Evolutionary conservation across 2,797 vertebrate species (phyloP), one percentile per base, ranked within the genome.

Genomic region (Carapus acus): DNA sequence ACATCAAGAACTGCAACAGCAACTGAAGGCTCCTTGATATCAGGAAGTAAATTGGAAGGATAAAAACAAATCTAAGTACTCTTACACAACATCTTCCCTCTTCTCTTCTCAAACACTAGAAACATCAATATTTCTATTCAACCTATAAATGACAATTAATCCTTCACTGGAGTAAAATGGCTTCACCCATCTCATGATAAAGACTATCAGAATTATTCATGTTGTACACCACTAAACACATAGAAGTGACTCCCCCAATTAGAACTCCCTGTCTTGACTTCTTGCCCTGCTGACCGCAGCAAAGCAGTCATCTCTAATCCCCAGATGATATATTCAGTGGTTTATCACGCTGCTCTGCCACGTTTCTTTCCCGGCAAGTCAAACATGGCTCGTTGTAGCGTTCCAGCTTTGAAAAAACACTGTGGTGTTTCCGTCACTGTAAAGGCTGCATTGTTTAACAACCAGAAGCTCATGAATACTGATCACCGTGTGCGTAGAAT

Each of bases 381-480:
- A 62, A 54, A 54, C 64, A 52, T 49, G 2, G 53, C 62, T 53
- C 54, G 16, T 37, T 1, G 47, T 50, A 48, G 63, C 64, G 57
- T 54, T 40, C 1, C 46, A 57, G 24, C 49, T 58, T 48, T 2
- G 17, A 55, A 51, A 67, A 45, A 59, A 62, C 50, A 36, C 54
- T 22, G 44, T 24, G 18, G 70, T 68, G 54, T 51, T 53, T 74
- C 54, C 46, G 56, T 33, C 47, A 2, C 49, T 62, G 33, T 41
- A 12, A 21, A 8, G 34, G 16, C 48, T 34, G 41, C 24, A 31
- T 55, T 54, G 46, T 63, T 55, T 50, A 53, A 56, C 65, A 62
- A 66, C 63, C 59, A 62, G 58, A 54, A 59, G 43, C 59, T 67
- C 64, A 73, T 82, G 62, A 80, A 79, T 79, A 44, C 67, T 67